Evolutionary conservation across 30 jellyfish, hydroid and myxozoan genomes (phyloP).

Genomic region (Nemopilema nomurai): DNA sequence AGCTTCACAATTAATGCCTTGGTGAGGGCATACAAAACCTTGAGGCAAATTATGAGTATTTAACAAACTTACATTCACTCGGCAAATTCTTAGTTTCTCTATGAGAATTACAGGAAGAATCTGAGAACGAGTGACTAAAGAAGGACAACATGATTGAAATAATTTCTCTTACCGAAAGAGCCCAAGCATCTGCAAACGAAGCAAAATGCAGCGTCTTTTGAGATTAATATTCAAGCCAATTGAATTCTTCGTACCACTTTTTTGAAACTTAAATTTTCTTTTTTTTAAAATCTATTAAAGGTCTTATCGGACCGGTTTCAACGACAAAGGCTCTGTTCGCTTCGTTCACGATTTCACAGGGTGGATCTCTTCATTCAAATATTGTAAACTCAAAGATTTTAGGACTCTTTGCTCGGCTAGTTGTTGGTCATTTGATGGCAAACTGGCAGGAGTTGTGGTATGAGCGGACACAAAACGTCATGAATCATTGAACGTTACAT

Average conservation of each 20-base stretch:
- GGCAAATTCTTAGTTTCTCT: background rate
- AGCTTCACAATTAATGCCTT: background rate
- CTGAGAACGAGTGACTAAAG: background rate
- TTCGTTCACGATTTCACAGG: too few relatives aligned
- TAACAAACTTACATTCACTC: background rate
- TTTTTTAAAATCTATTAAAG: background rate
- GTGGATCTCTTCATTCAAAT: too few relatives aligned
- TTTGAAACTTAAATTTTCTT: background rate
- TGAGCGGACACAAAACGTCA: too few relatives aligned
- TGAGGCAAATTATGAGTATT: background rate
- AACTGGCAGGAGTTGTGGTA: too few relatives aligned
- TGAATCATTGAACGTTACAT: too few relatives aligned
- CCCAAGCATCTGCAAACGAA: background rate
- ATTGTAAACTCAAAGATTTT: too few relatives aligned
- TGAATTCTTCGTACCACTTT: slow-evolving; percentile 19
- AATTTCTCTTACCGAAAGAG: background rate
- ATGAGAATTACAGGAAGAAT: background rate
- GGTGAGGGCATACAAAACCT: background rate
- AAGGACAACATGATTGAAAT: background rate
- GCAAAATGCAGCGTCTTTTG: background rate
- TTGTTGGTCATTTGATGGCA: too few relatives aligned
- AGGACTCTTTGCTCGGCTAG: too few relatives aligned
- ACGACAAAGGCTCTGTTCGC: slow-evolving; percentile 4
- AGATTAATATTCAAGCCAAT: slow-evolving; percentile 1
- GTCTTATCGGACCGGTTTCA: too few relatives aligned